Conservation (phyloP, 1,140 invertebrate genomes). For the Scaptomyza pallida region DNA sequence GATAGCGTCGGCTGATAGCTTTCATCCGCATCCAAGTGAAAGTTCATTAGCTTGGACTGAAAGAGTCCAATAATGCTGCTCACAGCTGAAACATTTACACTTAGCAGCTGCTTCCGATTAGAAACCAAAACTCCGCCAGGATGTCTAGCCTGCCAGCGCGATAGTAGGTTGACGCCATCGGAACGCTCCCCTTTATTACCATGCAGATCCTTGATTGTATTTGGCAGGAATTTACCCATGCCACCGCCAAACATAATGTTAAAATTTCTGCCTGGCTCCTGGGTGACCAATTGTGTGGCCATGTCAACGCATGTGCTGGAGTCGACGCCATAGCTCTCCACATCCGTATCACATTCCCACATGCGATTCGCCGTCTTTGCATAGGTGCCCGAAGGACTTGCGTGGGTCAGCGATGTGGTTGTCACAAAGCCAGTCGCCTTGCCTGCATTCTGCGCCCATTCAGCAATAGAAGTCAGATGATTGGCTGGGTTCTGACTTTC, state of each 20-base stretch:
- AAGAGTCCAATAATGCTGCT: conserved; percentile 86
- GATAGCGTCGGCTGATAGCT: conserved; percentile 87
- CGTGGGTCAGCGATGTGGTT: conserved; percentile 79
- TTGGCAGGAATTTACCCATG: conserved; percentile 86
- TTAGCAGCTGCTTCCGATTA: conserved; percentile 85
- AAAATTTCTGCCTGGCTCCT: conserved; percentile 85
- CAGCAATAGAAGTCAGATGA: conserved; percentile 88
- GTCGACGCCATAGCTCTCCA: conserved; percentile 73
- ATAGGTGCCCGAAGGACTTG: conserved; percentile 76
- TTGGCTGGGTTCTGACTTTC: conserved; percentile 86
- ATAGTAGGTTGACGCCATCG: conserved; percentile 85
- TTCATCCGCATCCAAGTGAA: conserved; percentile 84
- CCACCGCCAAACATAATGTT: conserved; percentile 89
- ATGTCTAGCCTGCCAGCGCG: conserved; percentile 84
- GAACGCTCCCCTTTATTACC: conserved; percentile 85
- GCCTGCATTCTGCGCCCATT: conserved; percentile 93
- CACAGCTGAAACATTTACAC: conserved; percentile 65
- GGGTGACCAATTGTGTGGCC: conserved; percentile 87
- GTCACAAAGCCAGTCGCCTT: conserved; percentile 81
- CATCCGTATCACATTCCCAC: conserved; percentile 90
- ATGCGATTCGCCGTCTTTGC: conserved; percentile 88
- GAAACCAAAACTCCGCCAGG: conserved; percentile 84
- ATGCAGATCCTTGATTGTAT: conserved; percentile 83
- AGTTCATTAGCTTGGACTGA: conserved; percentile 84
- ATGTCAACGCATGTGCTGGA: conserved; percentile 84